phyloP scores from a whole-genome alignment of 2,888 invertebrate genomes.

The Argynnis bischoffii region DNA sequence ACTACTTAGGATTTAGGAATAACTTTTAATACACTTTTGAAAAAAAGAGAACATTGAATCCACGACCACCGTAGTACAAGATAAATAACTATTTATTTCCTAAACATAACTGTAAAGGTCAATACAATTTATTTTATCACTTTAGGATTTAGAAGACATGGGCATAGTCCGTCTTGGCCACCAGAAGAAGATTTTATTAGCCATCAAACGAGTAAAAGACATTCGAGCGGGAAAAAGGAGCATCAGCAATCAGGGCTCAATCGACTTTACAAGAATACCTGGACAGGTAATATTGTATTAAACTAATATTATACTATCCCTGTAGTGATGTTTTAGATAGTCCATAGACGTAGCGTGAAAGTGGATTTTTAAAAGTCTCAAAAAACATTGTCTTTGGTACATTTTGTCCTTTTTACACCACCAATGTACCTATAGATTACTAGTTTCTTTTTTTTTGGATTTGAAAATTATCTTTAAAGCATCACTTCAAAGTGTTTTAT shows the following conservation, averaged over 20 bases:
- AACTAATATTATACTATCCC: slow-evolving; percentile 45
- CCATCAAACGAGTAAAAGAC: slow-evolving; percentile 97
- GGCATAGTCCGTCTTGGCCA: slow-evolving; percentile 96
- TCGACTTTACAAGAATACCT: slow-evolving; percentile 74
- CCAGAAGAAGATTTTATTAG: slow-evolving; percentile 98
- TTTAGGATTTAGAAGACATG: slow-evolving; percentile 96
- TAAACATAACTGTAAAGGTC: too few species aligned
- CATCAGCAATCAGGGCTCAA: slow-evolving; percentile 78
- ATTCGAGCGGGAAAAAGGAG: slow-evolving; percentile 92
- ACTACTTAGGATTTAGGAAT: too few species aligned
- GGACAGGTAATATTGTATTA: slow-evolving; percentile 71
- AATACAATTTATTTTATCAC: neutral
- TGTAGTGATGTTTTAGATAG: slow-evolving; percentile 76
- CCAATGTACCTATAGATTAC: slow-evolving; percentile 20
- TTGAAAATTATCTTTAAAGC: slow-evolving; percentile 57
- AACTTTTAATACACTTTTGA: too few species aligned
- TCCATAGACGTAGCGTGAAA: slow-evolving; percentile 54
- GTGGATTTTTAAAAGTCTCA: slow-evolving; percentile 46
- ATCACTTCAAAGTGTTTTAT: slow-evolving; percentile 64
- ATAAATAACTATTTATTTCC: too few species aligned
- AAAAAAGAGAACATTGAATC: too few species aligned
- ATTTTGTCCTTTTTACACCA: slow-evolving; percentile 3
- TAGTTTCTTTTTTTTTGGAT: slow-evolving; percentile 3
- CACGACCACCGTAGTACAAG: too few species aligned
- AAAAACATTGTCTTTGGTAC: slow-evolving; percentile 9